Base-by-base conservation (phyloP, 2,888 invertebrate species). In the Asteroscopus sphinx region DNA sequence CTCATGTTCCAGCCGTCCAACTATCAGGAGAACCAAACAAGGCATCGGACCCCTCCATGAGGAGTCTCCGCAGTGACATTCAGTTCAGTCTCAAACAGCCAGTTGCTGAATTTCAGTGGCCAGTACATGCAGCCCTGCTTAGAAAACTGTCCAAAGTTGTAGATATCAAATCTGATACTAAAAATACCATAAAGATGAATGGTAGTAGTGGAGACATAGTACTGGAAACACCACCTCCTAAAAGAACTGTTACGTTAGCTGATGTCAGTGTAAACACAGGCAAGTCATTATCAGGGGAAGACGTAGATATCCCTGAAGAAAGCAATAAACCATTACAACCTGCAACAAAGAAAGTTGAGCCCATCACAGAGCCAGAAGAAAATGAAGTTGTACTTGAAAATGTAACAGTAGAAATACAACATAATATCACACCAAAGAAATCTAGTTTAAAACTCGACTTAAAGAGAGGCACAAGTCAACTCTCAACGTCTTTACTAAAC, bases 401-500 rank as follows among this genome's bases (percentile, higher is more conserved):
- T 84, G 92, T 93, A 0, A 93, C 93, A 46, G 93, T 93, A 56
- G 93, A 94, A 87, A 94, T 94, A 63, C 92, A 94, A 75, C 93
- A 94, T 56, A 93, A 92, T 67, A 93, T 94, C 32, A 92, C 93
- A 59, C 93, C 93, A 72, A 94, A 92, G 72, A 94, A 93, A 76
- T 91, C 93, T 28, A 93, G 93, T 65, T 81, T 94, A 52, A 93
- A 90, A 80, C 81, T 94, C 28, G 93, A 94, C 66, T 79, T 94
- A 54, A 93, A 92, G 70, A 93, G 91, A 69, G 92, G 93, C 26
- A 92, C 93, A 1, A 89, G 91, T 77, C 90, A 91, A 62, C 78
- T 93, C 8, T 93, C 93, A 21, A 87, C 89, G 8, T 93, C 93
- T 26, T 68, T 94, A 56, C 70, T 94, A 33, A 94, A 93, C 81